Base-by-base conservation (phyloP, 2,888 invertebrate species). In the Cephus pulcher region DNA sequence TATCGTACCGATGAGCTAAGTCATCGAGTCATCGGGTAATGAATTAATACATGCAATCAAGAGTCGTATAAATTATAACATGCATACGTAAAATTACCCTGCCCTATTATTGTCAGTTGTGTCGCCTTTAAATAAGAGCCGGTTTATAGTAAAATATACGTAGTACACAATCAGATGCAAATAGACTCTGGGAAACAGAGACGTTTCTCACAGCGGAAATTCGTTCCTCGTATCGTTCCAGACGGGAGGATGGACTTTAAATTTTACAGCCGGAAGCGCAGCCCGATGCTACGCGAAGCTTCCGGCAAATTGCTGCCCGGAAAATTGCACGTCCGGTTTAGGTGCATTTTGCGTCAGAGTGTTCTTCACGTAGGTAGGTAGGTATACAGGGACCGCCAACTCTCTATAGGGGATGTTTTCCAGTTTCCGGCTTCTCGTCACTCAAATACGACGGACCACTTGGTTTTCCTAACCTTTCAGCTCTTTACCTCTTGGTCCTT, bases 261-360 rank as follows among this genome's bases (percentile, higher is more conserved):
- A 87, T 87, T 86, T 86, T 83, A 82, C 83, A 85, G 80, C 82
- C 85, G 86, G 85, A 86, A 85, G 85, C 81, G 80, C 84, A 82
- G 82, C 80, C 82, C 82, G 80, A 82, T 85, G 85, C 85, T 82
- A 81, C 82, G 79, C 79, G 76, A 82, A 79, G 79, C 84, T 86
- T 82, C 84, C 84, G 84, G 81, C 79, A 80, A 84, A 85, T 84
- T 82, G 84, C 81, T 84, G 82, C 80, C 84, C 80, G 83, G 83
- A 85, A 86, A 86, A 85, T 86, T 87, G 81, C 83, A 82, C 84
- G 84, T 86, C 85, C 87, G 82, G 83, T 85, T 84, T 82, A 76
- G 80, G 80, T 83, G 83, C 84, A 82, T 85, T 86, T 83, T 85
- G 81, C 82, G 84, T 85, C 80, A 76, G 82, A 83, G 84, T 82